phyloP scores from a whole-genome alignment of 2,797 vertebrate genomes.

The Monodelphis domestica region DNA sequence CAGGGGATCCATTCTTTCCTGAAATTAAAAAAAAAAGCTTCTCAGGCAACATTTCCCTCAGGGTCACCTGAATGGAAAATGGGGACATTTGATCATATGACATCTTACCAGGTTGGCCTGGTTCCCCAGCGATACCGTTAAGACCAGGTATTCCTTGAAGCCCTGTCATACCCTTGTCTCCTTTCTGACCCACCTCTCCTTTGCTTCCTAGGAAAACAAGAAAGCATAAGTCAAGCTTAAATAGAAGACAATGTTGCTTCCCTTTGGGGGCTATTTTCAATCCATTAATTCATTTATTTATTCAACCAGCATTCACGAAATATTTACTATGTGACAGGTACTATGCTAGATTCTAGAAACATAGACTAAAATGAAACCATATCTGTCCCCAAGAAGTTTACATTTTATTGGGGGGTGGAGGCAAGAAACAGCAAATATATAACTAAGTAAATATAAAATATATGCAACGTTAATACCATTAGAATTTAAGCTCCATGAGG shows the following conservation, averaged over 20 bases:
- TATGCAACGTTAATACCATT: neutral
- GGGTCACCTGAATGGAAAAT: neutral
- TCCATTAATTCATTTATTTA: neutral
- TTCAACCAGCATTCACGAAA: neutral
- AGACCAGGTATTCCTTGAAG: conserved; percentile 54
- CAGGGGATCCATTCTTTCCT: conserved; percentile 72
- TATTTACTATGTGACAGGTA: neutral
- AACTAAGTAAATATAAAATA: neutral
- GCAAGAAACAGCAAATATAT: neutral
- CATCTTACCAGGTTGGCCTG: conserved; percentile 72
- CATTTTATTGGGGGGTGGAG: neutral
- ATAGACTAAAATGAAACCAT: neutral
- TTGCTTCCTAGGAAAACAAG: conserved; percentile 73
- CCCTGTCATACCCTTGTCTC: conserved; percentile 67
- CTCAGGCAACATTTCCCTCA: neutral
- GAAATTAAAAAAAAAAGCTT: conserved; percentile 28
- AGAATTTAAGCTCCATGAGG: neutral
- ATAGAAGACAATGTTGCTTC: neutral
- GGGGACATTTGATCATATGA: neutral
- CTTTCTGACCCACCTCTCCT: conserved; percentile 73
- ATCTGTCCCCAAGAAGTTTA: neutral
- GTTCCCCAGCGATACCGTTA: conserved; percentile 69
- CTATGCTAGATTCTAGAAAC: neutral
- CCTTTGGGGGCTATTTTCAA: neutral
- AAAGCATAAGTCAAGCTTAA: neutral